A percentile compares a stretch with the other conserved stretches of the same genome.
Conservation (phyloP, 2,888 invertebrate species). For the Troides helena region DNA sequence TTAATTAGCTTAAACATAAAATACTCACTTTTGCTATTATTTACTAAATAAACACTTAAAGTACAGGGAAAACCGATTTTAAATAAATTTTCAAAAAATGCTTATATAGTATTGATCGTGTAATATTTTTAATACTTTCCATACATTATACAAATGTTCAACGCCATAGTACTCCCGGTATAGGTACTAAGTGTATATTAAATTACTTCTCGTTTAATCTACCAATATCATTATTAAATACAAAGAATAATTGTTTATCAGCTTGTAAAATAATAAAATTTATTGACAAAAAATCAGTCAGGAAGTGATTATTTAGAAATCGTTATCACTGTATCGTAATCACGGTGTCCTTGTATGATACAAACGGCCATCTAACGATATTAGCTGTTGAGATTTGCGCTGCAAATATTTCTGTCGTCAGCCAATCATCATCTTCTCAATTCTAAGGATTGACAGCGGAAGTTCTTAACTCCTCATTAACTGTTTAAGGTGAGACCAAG, state of each 20-base stretch:
- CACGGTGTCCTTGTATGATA: no score
- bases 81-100: not conserved
- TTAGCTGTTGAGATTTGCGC: no score
- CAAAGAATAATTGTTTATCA: not conserved
- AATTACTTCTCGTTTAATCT: not conserved
- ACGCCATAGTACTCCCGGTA: not conserved
- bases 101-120: no score
- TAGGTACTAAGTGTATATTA: not conserved
- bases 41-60: not conserved
- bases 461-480: no score
- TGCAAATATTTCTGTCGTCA: no score
- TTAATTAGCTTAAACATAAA: slow-evolving; percentile 8
- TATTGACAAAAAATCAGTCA: not conserved
- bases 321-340: no score
- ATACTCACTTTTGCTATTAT: not conserved
- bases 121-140: no score
- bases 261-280: not conserved
- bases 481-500: no score
- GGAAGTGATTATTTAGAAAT: not conserved
- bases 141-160: no score
- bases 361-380: no score
- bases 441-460: no score
- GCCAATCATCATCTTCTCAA: no score
- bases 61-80: not conserved
- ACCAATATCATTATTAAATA: not conserved